Evolutionary conservation across 1,140 invertebrate species (phyloP).

Genomic region (Brachionus angularis): DNA sequence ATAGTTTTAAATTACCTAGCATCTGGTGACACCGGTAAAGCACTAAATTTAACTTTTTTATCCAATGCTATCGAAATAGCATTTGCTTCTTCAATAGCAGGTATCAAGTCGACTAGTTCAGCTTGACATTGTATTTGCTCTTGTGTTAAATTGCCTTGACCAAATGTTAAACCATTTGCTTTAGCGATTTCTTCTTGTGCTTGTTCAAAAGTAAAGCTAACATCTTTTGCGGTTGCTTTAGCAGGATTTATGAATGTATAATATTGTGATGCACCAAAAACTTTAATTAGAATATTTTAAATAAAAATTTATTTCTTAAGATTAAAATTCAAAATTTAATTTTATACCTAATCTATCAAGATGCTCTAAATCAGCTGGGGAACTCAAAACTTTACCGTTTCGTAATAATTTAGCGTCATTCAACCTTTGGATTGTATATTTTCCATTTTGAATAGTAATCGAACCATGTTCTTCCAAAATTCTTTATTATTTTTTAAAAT

Average conservation of each 20-base stretch:
- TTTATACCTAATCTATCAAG: slow-evolving; percentile 60
- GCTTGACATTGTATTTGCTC: slow-evolving; percentile 62
- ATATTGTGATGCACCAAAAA: slow-evolving; percentile 38
- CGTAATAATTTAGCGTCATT: slow-evolving; percentile 59
- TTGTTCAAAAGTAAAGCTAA: slow-evolving; percentile 51
- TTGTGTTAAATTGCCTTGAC: no score
- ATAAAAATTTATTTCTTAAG: not conserved
- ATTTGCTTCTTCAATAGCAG: slow-evolving; percentile 64
- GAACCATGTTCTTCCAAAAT: slow-evolving; percentile 63
- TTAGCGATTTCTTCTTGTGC: slow-evolving; percentile 62
- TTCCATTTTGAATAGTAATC: slow-evolving; percentile 56
- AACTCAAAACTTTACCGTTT: slow-evolving; percentile 60
- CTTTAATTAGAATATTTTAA: slow-evolving; percentile 47
- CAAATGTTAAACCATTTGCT: not conserved
- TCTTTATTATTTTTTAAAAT: slow-evolving; percentile 50
- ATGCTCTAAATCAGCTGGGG: slow-evolving; percentile 60
- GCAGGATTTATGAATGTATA: slow-evolving; percentile 36
- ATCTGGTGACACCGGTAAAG: slow-evolving; percentile 64
- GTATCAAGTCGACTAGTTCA: slow-evolving; percentile 63
- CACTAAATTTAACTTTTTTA: slow-evolving; percentile 63
- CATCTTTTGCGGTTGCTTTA: slow-evolving; percentile 41
- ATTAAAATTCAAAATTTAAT: not conserved
- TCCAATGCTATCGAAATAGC: slow-evolving; percentile 64
- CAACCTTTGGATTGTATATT: slow-evolving; percentile 58
- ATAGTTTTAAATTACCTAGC: slow-evolving; percentile 47